Base-by-base conservation (phyloP, 2,797 vertebrate species). In the Acanthornis magna region DNA sequence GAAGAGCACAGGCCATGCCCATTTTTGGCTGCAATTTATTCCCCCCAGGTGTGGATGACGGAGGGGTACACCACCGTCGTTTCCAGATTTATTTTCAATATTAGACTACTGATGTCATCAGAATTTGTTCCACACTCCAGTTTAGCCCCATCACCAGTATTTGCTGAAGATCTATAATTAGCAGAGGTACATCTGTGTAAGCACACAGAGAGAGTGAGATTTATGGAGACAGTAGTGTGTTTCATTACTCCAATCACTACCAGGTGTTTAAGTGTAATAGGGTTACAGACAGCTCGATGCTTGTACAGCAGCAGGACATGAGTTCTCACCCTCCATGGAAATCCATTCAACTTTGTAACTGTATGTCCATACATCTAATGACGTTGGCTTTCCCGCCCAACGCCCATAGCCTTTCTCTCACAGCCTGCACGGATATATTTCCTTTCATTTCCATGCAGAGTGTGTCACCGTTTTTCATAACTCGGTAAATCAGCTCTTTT, bases 391-490 rank as follows among this genome's bases (percentile, higher is more conserved):
- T 68, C 81, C 65, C 82, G 57, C 54, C 38, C 5, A 1, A 38
- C 55, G 54, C 30, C 43, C 47, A 15, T 5, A 3, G 30, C 38
- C 65, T 73, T 62, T 75, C 38, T 85, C 30, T 91, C 1, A 0
- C 73, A 86, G 81, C 72, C 63, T 58, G 77, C 72, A 84, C 1
- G 6, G 79, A 95, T 95, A 61, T 26, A 67, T 80, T 66, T 90
- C 83, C 76, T 66, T 93, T 89, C 89, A 80, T 96, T 94, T 95
- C 94, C 92, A 89, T 90, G 71, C 81, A 62, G 88, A 62, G 53
- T 43, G 78, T 85, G 87, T 95, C 91, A 93, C 88, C 4, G 2
- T 95, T 95, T 95, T 95, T 96, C 91, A 93, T 86, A 92, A 93
- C 84, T 74, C 16, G 0, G 36, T 96, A 95, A 89, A 96, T 95